Percentiles rank a stretch among this genome's conserved stretches.
phyloP scores from a whole-genome alignment of 92 coral and sea anemone species.

The Palythoa grandis region DNA sequence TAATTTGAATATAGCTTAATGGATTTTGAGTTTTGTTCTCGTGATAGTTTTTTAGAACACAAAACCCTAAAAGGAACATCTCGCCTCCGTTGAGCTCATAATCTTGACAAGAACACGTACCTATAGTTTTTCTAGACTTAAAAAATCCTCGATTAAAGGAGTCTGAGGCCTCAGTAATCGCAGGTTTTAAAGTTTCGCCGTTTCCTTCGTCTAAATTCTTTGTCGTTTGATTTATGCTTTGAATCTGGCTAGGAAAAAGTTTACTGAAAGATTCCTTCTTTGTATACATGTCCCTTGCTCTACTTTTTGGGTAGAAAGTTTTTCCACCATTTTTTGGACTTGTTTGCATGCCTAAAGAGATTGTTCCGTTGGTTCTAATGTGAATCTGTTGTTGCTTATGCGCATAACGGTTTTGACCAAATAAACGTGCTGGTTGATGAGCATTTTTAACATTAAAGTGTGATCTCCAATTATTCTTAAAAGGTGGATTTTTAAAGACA shows the following conservation, averaged over 20 bases:
- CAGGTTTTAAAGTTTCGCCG: not conserved
- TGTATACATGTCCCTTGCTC: not conserved
- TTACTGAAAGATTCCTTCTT: not conserved
- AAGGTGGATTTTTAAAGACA: not conserved
- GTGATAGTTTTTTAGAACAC: not conserved
- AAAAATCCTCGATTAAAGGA: not conserved
- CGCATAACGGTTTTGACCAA: not conserved
- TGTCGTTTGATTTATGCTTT: not conserved
- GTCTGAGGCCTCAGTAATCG: not conserved
- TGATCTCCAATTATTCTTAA: not conserved
- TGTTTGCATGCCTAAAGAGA: not conserved
- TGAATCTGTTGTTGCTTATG: not conserved
- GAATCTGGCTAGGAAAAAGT: not conserved
- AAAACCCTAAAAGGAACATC: not conserved
- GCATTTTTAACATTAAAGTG: not conserved
- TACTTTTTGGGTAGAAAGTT: not conserved
- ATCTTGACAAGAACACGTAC: not conserved
- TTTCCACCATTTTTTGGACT: not conserved
- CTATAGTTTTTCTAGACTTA: not conserved
- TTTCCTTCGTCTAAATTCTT: not conserved
- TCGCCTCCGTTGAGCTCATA: not conserved
- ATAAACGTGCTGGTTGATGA: not conserved
- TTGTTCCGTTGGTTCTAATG: not conserved
- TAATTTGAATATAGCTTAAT: too few relatives aligned
- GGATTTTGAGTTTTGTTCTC: not conserved